Evolutionary conservation across 2,113 vertebrate genomes (phyloP).

Genomic region (Tragelaphus scriptus): DNA sequence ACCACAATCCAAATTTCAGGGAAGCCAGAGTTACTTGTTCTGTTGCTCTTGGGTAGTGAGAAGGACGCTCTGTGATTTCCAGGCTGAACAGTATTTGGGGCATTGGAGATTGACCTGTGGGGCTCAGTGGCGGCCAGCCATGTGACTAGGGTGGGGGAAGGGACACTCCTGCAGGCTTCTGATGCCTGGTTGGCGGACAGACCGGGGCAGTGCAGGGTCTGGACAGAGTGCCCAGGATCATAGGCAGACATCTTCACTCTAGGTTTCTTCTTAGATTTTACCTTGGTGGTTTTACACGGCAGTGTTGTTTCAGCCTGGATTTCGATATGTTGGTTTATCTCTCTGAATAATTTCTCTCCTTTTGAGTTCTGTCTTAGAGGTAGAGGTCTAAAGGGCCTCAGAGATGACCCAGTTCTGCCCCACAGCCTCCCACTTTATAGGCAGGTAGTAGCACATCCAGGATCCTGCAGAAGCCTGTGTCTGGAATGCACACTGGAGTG

Average conservation of each 20-base stretch:
- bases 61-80: slow-evolving; percentile 49
- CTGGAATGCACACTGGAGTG: background rate
- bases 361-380: background rate
- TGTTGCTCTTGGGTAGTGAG: slow-evolving; percentile 18
- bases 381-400: background rate
- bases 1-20: background rate
- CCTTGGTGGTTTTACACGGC: background rate
- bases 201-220: background rate
- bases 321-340: background rate
- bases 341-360: background rate
- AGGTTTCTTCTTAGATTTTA: slow-evolving; percentile 42
- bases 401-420: background rate
- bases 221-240: background rate
- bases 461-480: background rate
- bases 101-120: slow-evolving; percentile 70
- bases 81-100: slow-evolving; percentile 67
- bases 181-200: slow-evolving; percentile 13
- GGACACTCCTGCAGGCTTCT: slow-evolving; percentile 9
- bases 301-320: background rate
- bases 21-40: slow-evolving; percentile 17
- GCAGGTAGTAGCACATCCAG: background rate
- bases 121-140: slow-evolving; percentile 53
- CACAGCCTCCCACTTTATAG: background rate
- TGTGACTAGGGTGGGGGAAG: slow-evolving; percentile 68
- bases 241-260: background rate